phyloP scores from a whole-genome alignment of 2,113 vertebrate genomes.

The Callaeas wilsoni region DNA sequence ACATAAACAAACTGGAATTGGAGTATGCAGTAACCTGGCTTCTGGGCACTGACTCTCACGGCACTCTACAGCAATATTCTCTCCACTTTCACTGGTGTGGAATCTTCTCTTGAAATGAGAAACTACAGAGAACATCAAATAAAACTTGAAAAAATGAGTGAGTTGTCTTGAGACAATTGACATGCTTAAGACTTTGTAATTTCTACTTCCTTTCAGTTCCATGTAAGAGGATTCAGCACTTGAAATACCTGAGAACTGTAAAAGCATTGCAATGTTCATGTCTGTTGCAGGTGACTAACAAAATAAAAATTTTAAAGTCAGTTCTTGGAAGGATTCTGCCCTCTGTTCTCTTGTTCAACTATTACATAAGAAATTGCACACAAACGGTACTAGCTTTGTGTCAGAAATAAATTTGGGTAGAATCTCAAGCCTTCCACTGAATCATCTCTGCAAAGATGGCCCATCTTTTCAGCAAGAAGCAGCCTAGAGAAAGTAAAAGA shows the following conservation, averaged over 20 bases:
- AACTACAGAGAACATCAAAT: neutral
- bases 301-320: neutral
- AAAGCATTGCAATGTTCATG: slow-evolving; percentile 7
- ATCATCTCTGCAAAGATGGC: slow-evolving; percentile 94
- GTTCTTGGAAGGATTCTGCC: neutral
- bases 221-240: neutral
- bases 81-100: neutral
- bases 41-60: neutral
- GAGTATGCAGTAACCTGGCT: neutral
- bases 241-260: slow-evolving; percentile 53
- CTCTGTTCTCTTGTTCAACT: neutral
- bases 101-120: neutral
- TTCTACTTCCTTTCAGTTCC: slow-evolving; percentile 13
- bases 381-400: slow-evolving; percentile 63
- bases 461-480: slow-evolving; percentile 95
- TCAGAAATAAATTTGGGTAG: slow-evolving; percentile 93
- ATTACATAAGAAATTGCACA: neutral
- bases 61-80: neutral
- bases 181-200: neutral
- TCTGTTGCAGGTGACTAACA: neutral
- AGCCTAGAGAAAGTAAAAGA: slow-evolving; percentile 73
- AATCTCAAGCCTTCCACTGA: slow-evolving; percentile 97
- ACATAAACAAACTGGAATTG: neutral
- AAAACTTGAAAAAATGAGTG: neutral
- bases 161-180: neutral